Conservation (phyloP, 1,140 invertebrate species). For the Aricia agestis region DNA sequence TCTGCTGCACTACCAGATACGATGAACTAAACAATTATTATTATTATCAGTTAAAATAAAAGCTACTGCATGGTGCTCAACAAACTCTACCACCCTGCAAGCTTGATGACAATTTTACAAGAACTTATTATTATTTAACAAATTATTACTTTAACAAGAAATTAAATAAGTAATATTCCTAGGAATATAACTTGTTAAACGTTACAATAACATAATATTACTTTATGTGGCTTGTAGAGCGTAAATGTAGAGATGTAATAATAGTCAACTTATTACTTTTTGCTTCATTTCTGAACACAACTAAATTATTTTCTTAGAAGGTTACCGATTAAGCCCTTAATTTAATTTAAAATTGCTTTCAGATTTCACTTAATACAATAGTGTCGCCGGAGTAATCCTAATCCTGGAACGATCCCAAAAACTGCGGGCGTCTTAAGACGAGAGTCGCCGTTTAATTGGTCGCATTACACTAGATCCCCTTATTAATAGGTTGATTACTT, state of each 20-base stretch:
- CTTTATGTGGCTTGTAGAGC: too few relatives aligned
- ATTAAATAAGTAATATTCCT: too few relatives aligned
- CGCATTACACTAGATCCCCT: conserved; percentile 67
- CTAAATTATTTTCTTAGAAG: background rate
- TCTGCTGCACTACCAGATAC: conserved; percentile 29
- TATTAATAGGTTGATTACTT: conserved; percentile 75
- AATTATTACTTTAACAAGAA: too few relatives aligned
- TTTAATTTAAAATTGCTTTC: conserved; percentile 23
- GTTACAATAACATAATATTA: too few relatives aligned
- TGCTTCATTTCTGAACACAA: too few relatives aligned
- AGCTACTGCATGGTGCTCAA: background rate
- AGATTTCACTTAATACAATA: conserved; percentile 37
- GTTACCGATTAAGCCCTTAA: background rate
- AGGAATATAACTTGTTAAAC: too few relatives aligned
- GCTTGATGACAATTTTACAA: too few relatives aligned
- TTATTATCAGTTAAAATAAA: background rate
- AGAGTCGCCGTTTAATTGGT: conserved; percentile 68
- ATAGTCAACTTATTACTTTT: too few relatives aligned
- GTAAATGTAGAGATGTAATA: too few relatives aligned
- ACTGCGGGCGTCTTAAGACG: conserved; percentile 70
- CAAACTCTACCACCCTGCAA: too few relatives aligned
- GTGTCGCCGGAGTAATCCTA: conserved; percentile 52
- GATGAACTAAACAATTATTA: background rate
- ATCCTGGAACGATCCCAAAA: conserved; percentile 73
- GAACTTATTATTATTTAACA: too few relatives aligned